Base-by-base conservation (phyloP, 2,797 vertebrate genomes). In the Leptodactylus fallax region DNA sequence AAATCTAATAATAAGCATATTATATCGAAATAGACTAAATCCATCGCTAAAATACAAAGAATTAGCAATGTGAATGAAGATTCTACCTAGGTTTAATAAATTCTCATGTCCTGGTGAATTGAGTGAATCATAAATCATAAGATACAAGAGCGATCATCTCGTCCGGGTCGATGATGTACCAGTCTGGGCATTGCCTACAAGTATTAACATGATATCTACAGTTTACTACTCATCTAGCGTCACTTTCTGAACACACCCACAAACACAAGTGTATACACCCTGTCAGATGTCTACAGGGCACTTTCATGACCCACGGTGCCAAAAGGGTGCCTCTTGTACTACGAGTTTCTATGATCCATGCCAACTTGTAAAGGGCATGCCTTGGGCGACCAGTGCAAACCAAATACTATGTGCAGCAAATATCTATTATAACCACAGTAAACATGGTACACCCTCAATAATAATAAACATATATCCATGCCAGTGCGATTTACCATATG, bases 211-310 rank as follows among this genome's bases (percentile, higher is more conserved):
- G 69, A 74, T 58, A 47, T 45, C 25, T 19, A 23, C 27, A 51
- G 36, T 63, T 51, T 77, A 61, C 27, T 60, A 77, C 45, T 60
- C 36, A 58, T 55, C 67, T 47, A 10, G 67, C 72, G 61, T 83
- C 69, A 60, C 72, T 23, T 76, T 23, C 1, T 10, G n/a, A 17
- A 74, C 69, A 84, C 83, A 76, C 83, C 56, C 83, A 85, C 83
- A 61, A 85, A 63, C 56, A 74, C 27, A 45, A 76, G 71, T 19
- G 83, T 16, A 7, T 49, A 63, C 56, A 74, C 58, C 69, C 56
- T 17, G 69, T 60, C 83, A 77, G n/a, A 58, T 6, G 21, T 51
- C 82, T 51, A 21, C 23, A 9, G 16, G 10, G 25, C 49, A 27
- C 9, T 0, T 72, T 47, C 27, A 61, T 13, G 78, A 25, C n/a